Conservation (phyloP, 2,888 invertebrate genomes). For the Hemicrepidius hirtus region DNA sequence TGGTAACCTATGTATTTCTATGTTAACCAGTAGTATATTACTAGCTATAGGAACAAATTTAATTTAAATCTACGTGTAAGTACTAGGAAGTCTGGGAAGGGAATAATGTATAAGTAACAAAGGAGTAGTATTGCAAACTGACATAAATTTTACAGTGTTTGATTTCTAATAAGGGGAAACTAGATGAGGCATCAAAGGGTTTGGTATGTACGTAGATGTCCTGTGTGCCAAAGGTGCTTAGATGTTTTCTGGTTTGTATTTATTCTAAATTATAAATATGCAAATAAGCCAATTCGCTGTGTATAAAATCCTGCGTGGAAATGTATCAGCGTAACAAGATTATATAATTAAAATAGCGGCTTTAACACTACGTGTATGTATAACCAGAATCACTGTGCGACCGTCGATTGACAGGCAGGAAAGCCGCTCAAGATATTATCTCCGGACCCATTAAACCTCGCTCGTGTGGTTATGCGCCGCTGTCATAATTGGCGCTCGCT, state of each 20-base stretch:
- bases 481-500: slow-evolving; percentile 52
- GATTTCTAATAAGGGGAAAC: background rate
- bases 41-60: slow-evolving; percentile 1
- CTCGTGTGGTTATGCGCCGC: slow-evolving; percentile 52
- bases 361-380: slow-evolving; percentile 46
- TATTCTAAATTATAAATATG: slow-evolving; percentile 35
- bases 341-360: slow-evolving; percentile 47
- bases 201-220: background rate
- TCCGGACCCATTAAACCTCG: slow-evolving; percentile 53
- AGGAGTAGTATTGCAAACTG: background rate
- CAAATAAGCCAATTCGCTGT: slow-evolving; percentile 18
- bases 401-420: slow-evolving; percentile 54
- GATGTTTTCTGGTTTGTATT: slow-evolving; percentile 15
- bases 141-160: slow-evolving; percentile 13
- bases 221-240: background rate
- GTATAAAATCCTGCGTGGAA: slow-evolving; percentile 19
- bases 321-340: slow-evolving; percentile 42
- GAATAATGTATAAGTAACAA: background rate
- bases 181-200: slow-evolving; percentile 12
- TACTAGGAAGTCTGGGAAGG: background rate
- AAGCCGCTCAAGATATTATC: slow-evolving; percentile 57
- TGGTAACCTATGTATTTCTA: too few relatives aligned
- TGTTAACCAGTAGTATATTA: too few relatives aligned
- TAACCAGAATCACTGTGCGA: slow-evolving; percentile 35
- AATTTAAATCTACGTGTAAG: background rate